These are phyloP conservation scores for Petroica traversi DNA, from an alignment of 2,113 vertebrate species.

Conservation along the genomic window DNA sequence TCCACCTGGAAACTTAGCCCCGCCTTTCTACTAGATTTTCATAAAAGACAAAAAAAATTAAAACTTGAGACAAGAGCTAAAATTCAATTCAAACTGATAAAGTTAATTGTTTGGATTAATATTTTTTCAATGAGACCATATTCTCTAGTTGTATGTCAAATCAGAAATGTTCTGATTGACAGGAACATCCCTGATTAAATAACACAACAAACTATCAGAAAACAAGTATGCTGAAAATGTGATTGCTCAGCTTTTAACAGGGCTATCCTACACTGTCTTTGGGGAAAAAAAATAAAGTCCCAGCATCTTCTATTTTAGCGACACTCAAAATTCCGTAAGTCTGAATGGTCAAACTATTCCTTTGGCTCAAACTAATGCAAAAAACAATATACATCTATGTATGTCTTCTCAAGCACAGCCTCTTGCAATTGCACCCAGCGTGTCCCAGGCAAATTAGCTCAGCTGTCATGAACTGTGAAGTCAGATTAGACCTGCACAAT, in stretches of 20 bases:
- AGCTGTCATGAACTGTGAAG: neutral
- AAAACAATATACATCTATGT: neutral
- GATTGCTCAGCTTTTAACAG: neutral
- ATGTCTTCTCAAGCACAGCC: neutral
- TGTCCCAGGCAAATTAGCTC: neutral
- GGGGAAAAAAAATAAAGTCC: neutral
- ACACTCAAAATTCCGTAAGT: neutral
- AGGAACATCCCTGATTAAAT: neutral
- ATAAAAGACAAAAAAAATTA: neutral
- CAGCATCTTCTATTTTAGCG: neutral
- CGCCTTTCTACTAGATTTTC: neutral
- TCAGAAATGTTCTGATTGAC: slow-evolving; percentile 1
- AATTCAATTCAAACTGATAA: neutral
- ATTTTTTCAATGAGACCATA: neutral
- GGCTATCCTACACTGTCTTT: neutral
- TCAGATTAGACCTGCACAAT: neutral
- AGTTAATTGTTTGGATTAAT: neutral
- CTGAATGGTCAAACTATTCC: neutral
- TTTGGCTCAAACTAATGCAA: neutral
- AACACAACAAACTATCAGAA: neutral
- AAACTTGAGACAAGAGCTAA: neutral
- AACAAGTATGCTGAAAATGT: neutral
- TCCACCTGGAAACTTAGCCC: neutral
- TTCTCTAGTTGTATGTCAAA: neutral
- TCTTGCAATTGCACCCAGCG: neutral